These are phyloP conservation scores for Girardinichthys multiradiatus DNA, from an alignment of 2,113 vertebrate species.

Conservation along the genomic window DNA sequence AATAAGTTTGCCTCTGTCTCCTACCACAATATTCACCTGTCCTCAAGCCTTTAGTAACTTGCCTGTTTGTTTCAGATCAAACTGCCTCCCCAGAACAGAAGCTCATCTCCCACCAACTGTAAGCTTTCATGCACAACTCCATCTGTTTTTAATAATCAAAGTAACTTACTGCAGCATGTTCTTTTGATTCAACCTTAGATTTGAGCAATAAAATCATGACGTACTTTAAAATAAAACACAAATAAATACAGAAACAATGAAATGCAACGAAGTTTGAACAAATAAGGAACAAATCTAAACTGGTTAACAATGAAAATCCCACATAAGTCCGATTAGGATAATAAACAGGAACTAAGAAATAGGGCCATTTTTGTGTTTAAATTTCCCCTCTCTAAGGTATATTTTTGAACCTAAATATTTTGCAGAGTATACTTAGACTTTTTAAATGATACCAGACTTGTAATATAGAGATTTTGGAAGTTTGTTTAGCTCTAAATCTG, in stretches of 20 bases:
- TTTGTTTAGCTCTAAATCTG: too few species aligned
- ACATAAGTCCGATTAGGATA: not conserved
- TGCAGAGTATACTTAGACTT: not conserved
- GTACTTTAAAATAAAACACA: not conserved
- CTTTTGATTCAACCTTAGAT: too few species aligned
- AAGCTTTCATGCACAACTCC: too few species aligned
- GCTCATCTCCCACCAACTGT: too few species aligned
- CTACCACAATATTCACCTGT: too few species aligned
- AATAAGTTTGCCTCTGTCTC: too few species aligned
- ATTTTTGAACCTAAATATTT: not conserved
- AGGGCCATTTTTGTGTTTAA: not conserved
- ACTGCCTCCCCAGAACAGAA: too few species aligned
- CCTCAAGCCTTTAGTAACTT: too few species aligned
- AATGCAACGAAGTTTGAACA: not conserved
- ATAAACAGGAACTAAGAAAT: not conserved
- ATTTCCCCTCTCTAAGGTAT: not conserved
- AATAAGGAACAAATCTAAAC: not conserved
- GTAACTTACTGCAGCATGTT: too few species aligned
- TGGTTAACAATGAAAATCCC: not conserved
- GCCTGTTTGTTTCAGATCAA: too few species aligned
- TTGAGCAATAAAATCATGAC: not conserved
- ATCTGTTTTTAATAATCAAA: too few species aligned
- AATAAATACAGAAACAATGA: not conserved
- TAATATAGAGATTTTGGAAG: not conserved
- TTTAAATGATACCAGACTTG: not conserved